Evolutionary conservation across 2,113 vertebrate species (phyloP).

Genomic region (Lagopus leucura): DNA sequence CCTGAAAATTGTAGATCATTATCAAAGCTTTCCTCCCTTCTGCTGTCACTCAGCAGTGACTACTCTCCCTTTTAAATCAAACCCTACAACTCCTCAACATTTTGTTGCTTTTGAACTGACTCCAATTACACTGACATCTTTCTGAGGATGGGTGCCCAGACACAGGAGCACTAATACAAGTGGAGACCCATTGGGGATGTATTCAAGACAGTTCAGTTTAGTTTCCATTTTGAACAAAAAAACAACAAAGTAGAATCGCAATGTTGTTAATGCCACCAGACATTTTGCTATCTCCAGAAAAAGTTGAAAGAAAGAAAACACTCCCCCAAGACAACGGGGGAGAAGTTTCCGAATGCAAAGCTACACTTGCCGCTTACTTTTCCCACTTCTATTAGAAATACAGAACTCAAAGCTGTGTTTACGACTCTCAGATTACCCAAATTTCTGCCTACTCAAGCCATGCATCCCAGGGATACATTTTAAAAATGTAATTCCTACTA

Average conservation of each 20-base stretch:
- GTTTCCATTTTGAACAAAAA: slow-evolving; percentile 47
- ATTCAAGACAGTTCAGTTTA: neutral
- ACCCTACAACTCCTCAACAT: slow-evolving; percentile 5
- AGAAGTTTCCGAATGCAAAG: neutral
- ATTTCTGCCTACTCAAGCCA: neutral
- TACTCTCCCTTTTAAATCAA: neutral
- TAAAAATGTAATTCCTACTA: neutral
- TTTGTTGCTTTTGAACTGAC: slow-evolving; percentile 9
- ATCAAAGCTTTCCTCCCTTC: slow-evolving; percentile 2
- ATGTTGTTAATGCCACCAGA: slow-evolving; percentile 15
- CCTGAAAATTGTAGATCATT: neutral
- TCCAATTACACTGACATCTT: slow-evolving; percentile 26
- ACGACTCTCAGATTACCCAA: neutral
- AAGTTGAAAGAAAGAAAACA: neutral
- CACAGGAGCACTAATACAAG: slow-evolving; percentile 44
- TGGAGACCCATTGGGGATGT: neutral
- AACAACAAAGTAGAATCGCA: neutral
- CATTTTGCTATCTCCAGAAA: neutral
- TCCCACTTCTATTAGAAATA: neutral
- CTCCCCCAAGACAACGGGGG: neutral
- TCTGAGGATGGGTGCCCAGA: slow-evolving; percentile 17
- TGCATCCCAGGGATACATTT: neutral
- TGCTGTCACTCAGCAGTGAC: neutral
- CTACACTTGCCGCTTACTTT: neutral
- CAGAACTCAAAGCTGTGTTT: neutral